Percentiles rank a stretch among this genome's conserved stretches.
Conservation (phyloP, 2,113 vertebrate genomes). For the Pelecanus crispus region DNA sequence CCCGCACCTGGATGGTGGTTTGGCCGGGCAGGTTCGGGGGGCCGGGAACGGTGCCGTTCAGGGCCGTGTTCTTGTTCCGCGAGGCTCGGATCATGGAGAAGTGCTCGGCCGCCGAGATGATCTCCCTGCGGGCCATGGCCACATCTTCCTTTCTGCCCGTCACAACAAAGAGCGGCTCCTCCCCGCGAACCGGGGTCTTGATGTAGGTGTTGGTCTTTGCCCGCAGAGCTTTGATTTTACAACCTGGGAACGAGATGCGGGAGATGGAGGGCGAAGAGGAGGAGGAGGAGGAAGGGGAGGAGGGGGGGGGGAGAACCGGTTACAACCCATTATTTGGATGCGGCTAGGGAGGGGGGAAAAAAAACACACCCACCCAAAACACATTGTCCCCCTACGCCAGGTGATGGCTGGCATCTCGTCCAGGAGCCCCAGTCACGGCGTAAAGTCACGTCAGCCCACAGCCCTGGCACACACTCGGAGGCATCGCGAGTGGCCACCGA, state of each 20-base stretch:
- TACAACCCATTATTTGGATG: conserved; percentile 45
- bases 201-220: conserved; percentile 99
- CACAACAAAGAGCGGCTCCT: conserved; percentile 98
- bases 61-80: conserved; percentile 87
- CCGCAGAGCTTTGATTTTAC: conserved; percentile 98
- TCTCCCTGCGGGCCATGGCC: conserved; percentile 95
- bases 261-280: not conserved
- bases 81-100: conserved; percentile 98
- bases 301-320: not conserved
- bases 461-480: conserved; percentile 27
- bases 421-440: not conserved
- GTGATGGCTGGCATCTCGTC: not conserved
- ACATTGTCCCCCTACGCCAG: not conserved
- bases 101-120: conserved; percentile 96
- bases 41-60: conserved; percentile 83
- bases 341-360: not conserved
- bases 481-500: not conserved
- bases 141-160: conserved; percentile 96
- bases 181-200: conserved; percentile 96
- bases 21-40: conserved; percentile 93
- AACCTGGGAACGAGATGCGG: conserved; percentile 75
- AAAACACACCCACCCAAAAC: conserved; percentile 33
- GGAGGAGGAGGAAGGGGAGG: not conserved
- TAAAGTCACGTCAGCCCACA: conserved; percentile 32
- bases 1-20: conserved; percentile 96